Conservation (phyloP, 2,888 invertebrate species). For the Cataglyphis rosenhaueri region DNA sequence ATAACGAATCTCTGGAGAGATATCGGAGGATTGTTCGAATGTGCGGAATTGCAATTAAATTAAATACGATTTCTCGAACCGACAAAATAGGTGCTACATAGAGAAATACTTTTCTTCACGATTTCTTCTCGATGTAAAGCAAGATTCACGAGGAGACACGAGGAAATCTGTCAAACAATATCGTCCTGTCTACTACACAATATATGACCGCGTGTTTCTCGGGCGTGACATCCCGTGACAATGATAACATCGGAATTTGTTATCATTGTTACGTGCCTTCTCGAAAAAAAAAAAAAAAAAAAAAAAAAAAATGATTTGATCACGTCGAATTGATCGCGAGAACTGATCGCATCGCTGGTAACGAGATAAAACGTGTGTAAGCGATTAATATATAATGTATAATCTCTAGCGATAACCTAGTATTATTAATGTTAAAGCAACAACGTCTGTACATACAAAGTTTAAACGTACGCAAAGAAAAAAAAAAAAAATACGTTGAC, state of each 20-base stretch:
- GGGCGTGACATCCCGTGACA: constrained; percentile 5
- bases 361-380: constrained; percentile 19
- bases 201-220: not conserved
- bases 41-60: constrained; percentile 14
- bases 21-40: not conserved
- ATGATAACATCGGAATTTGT: constrained; percentile 12
- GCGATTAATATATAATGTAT: constrained; percentile 37
- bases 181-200: not conserved
- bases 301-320: not conserved
- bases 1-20: not conserved
- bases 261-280: constrained; percentile 7
- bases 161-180: constrained; percentile 11
- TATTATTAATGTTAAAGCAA: constrained; percentile 51
- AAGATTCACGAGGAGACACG: not conserved
- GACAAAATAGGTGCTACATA: constrained; percentile 29
- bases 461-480: constrained; percentile 60
- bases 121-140: constrained; percentile 7
- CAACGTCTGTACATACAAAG: constrained; percentile 63
- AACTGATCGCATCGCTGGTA: constrained; percentile 34
- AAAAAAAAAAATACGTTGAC: constrained; percentile 64
- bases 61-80: not conserved
- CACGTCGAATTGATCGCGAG: constrained; percentile 17
- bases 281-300: not conserved
- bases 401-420: constrained; percentile 32
- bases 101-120: not conserved